phyloP scores from a whole-genome alignment of 2,797 vertebrate species.

The Pipistrellus pygmaeus region DNA sequence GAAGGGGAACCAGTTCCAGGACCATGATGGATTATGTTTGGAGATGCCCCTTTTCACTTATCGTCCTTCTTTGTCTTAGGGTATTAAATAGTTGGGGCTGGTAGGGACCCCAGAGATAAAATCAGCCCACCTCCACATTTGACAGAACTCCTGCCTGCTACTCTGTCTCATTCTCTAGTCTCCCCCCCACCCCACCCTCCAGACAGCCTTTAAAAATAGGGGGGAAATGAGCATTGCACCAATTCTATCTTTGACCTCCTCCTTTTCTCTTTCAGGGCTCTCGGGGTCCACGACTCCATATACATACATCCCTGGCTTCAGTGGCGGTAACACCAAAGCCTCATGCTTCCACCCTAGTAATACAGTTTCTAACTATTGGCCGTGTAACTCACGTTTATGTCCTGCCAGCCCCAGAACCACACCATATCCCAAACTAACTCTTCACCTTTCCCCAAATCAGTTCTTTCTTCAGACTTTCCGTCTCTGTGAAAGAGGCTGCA shows the following conservation, averaged over 20 bases:
- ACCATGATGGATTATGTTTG: background rate
- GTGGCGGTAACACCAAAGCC: background rate
- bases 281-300: background rate
- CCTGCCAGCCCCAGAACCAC: too few relatives aligned
- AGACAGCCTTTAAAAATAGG: background rate
- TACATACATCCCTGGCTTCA: background rate
- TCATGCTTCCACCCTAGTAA: background rate
- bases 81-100: background rate
- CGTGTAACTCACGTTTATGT: rapidly evolving
- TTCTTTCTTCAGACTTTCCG: too few relatives aligned
- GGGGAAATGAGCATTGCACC: background rate
- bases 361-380: background rate
- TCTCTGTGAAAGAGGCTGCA: too few relatives aligned
- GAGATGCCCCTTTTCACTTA: background rate
- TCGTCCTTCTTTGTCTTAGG: background rate
- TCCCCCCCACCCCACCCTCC: rapidly evolving
- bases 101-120: background rate
- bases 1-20: background rate
- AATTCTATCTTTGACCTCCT: background rate
- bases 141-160: background rate
- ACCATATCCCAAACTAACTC: too few relatives aligned
- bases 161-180: background rate
- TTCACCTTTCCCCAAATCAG: too few relatives aligned
- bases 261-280: background rate
- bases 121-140: background rate